Evolutionary conservation across 2,113 vertebrate species (phyloP).

Genomic region (Microcebus griseorufus): DNA sequence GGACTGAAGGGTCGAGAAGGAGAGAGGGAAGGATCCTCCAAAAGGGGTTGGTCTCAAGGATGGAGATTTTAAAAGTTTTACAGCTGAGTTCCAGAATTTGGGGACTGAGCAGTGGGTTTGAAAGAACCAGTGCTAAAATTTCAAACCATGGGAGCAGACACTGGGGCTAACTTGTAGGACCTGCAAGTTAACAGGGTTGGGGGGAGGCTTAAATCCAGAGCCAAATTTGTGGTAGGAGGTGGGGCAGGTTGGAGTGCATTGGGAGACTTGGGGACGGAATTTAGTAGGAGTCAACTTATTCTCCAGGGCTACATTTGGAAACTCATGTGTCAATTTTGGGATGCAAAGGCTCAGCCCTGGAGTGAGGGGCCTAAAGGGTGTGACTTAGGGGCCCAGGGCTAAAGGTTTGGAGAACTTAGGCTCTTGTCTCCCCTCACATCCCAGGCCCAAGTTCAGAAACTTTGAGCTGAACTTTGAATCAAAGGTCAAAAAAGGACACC

Average conservation of each 20-base stretch:
- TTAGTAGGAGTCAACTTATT: not conserved
- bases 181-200: not conserved
- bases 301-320: not conserved
- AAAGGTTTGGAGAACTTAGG: not conserved
- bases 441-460: not conserved
- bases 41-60: not conserved
- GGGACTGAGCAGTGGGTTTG: rapidly evolving
- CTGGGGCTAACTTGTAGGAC: not conserved
- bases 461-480: slow-evolving; percentile 8
- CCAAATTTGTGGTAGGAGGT: not conserved
- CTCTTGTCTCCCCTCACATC: not conserved
- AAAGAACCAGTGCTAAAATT: not conserved
- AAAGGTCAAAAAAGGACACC: slow-evolving; percentile 33
- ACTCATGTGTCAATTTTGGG: not conserved
- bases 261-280: not conserved
- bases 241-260: not conserved
- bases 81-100: not conserved
- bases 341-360: not conserved
- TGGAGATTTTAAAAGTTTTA: not conserved
- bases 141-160: not conserved
- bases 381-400: no score
- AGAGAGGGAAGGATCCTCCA: not conserved
- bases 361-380: not conserved
- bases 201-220: not conserved
- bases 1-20: not conserved